Evolutionary conservation across 1,140 invertebrate genomes (phyloP).

Genomic region (Helicorthomorpha holstii): DNA sequence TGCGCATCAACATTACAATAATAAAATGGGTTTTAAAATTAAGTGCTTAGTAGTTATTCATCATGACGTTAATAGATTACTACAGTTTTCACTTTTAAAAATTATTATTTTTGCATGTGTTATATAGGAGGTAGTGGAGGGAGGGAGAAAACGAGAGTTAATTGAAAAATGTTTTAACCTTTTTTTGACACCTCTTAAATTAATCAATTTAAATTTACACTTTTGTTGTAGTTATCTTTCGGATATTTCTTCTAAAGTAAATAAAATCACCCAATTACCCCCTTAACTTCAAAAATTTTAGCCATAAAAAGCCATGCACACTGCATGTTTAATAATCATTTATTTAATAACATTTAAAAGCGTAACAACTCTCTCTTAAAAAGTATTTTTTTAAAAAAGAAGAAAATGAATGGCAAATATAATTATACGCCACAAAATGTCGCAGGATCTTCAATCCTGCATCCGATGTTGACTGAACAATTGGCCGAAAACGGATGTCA

Average conservation of each 20-base stretch:
- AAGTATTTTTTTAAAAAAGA: too few relatives aligned
- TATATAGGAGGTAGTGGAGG: background rate
- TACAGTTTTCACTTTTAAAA: background rate
- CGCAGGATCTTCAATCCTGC: too few relatives aligned
- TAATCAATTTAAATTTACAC: background rate
- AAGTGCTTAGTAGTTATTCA: background rate
- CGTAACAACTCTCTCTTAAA: too few relatives aligned
- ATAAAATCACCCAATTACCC: background rate
- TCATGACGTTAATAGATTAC: background rate
- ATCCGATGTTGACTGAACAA: too few relatives aligned
- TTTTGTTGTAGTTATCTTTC: background rate
- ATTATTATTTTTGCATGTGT: too few relatives aligned
- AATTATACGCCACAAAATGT: too few relatives aligned
- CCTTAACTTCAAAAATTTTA: background rate
- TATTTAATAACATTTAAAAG: too few relatives aligned
- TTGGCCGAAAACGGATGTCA: too few relatives aligned
- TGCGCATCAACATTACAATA: background rate
- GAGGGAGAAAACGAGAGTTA: background rate
- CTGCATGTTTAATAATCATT: too few relatives aligned
- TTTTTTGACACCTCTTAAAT: background rate
- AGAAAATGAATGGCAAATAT: too few relatives aligned
- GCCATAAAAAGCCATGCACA: too few relatives aligned
- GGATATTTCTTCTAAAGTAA: background rate
- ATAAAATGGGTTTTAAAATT: background rate
- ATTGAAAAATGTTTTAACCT: background rate